Evolutionary conservation across 2,888 invertebrate genomes (phyloP).

Genomic region (Brachylomia viminalis): DNA sequence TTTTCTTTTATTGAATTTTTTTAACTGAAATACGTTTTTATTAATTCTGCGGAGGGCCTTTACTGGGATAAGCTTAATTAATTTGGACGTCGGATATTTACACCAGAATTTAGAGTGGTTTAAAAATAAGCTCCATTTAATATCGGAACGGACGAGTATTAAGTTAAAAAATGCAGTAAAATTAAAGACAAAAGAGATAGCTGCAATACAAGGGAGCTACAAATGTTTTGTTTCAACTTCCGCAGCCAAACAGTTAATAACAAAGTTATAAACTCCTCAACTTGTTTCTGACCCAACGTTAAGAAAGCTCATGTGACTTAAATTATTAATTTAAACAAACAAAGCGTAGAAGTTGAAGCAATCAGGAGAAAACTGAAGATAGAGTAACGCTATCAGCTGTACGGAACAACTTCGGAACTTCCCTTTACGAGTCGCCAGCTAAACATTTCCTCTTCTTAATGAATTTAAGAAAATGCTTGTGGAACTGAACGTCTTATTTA

Average conservation of each 20-base stretch:
- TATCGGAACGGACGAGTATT: constrained; percentile 14
- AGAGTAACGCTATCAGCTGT: constrained; percentile 73
- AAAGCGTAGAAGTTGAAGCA: constrained; percentile 63
- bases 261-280: constrained; percentile 34
- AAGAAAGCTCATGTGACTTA: constrained; percentile 60
- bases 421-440: constrained; percentile 67
- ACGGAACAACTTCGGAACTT: constrained; percentile 71
- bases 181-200: neutral
- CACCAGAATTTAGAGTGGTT: constrained; percentile 22
- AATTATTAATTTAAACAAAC: constrained; percentile 68
- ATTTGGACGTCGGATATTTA: constrained; percentile 57
- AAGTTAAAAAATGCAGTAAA: constrained; percentile 4
- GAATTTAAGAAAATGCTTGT: constrained; percentile 73
- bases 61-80: constrained; percentile 59
- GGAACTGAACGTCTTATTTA: constrained; percentile 63
- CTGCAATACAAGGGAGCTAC: neutral
- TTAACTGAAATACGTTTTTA: constrained; percentile 53
- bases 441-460: constrained; percentile 75
- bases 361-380: constrained; percentile 65
- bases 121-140: constrained; percentile 37
- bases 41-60: constrained; percentile 45
- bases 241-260: constrained; percentile 11
- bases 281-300: constrained; percentile 40
- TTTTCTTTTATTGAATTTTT: constrained; percentile 50
- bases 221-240: constrained; percentile 21